Conservation (phyloP, 2,888 invertebrate genomes). For the Rotaria macrura region DNA sequence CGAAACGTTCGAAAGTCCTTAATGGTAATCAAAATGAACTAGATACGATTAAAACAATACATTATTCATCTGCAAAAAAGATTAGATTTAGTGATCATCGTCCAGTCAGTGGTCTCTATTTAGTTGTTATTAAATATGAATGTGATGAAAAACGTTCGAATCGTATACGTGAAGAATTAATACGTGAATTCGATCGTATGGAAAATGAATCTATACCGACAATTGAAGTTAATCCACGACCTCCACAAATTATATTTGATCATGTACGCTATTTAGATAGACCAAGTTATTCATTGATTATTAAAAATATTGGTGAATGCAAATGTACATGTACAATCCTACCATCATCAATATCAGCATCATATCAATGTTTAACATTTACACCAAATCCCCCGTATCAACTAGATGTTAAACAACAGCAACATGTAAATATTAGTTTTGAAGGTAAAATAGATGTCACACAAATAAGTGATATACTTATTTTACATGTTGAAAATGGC, state of each 20-base stretch:
- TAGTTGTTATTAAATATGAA: conserved; percentile 63
- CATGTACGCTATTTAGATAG: neutral
- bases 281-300: neutral
- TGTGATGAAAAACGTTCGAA: conserved; percentile 69
- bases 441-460: neutral
- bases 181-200: conserved; percentile 20
- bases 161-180: conserved; percentile 22
- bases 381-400: neutral
- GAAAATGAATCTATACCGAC: conserved; percentile 31
- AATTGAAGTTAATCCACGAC: neutral
- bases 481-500: conserved; percentile 16
- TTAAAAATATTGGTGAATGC: conserved; percentile 17
- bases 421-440: neutral
- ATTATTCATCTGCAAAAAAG: conserved; percentile 8
- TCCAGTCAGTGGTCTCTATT: conserved; percentile 54
- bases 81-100: conserved; percentile 31
- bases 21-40: neutral
- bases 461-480: neutral
- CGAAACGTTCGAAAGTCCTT: neutral
- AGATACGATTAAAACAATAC: neutral
- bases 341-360: neutral
- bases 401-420: neutral
- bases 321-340: neutral
- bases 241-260: neutral
- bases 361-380: neutral